Evolutionary conservation across 2,113 vertebrate genomes (phyloP).

Genomic region (Rhinoptilus africanus): DNA sequence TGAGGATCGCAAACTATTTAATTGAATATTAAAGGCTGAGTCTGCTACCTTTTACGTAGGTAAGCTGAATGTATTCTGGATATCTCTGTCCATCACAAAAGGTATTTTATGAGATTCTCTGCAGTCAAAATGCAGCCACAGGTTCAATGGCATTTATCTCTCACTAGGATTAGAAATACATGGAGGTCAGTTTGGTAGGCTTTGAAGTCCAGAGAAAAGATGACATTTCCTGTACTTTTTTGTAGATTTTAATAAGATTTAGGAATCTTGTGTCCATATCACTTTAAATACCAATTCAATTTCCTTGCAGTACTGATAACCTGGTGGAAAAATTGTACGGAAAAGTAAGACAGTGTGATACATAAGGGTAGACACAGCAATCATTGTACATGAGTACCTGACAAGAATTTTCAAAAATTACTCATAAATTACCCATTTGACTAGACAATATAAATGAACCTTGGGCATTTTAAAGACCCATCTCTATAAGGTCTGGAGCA

Average conservation of each 20-base stretch:
- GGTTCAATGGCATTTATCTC: neutral
- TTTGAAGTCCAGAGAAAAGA: neutral
- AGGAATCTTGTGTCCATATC: neutral
- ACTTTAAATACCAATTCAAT: neutral
- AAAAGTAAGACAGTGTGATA: neutral
- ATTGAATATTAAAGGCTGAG: neutral
- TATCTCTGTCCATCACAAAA: neutral
- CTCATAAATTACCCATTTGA: neutral
- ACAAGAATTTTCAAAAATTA: neutral
- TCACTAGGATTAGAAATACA: neutral
- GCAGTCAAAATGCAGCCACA: neutral
- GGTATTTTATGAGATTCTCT: neutral
- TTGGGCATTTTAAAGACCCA: neutral
- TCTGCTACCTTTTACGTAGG: neutral
- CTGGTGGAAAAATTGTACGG: neutral
- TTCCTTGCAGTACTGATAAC: neutral
- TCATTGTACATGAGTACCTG: neutral
- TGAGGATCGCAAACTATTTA: neutral
- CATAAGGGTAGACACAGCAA: neutral
- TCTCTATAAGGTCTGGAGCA: neutral
- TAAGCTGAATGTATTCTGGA: neutral
- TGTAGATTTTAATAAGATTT: neutral
- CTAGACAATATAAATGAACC: neutral
- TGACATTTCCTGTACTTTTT: neutral
- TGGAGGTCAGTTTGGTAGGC: neutral